These are phyloP conservation scores for Temnopleurus reevesii DNA, from an alignment of 53 echinoderm and acorn worm genomes.

Conservation along the genomic window DNA sequence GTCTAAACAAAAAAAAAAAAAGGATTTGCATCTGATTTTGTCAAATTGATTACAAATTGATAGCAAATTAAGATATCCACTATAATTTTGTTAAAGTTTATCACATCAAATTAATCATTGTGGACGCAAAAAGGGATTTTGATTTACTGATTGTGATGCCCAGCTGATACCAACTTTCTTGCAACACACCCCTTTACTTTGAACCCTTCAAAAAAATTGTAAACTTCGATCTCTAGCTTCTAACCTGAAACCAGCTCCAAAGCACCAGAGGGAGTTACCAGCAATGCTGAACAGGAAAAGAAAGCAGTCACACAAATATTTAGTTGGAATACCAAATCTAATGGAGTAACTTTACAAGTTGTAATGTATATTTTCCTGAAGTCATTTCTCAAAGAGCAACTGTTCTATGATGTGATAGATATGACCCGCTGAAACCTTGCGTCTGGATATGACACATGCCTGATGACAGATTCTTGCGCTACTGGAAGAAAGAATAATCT, in stretches of 20 bases:
- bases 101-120: no score
- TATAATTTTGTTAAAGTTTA: no score
- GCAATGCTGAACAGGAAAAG: constrained; percentile 39
- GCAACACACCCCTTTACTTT: no score
- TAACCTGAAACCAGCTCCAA: not conserved
- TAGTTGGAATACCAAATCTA: constrained; percentile 35
- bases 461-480: constrained; percentile 19
- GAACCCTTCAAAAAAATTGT: no score
- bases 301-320: constrained; percentile 31
- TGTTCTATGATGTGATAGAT: constrained; percentile 32
- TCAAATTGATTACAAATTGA: no score
- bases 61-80: no score
- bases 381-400: constrained; percentile 38
- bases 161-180: no score
- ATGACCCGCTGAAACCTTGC: constrained; percentile 11
- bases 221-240: not conserved
- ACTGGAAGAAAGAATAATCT: not conserved
- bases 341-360: constrained; percentile 34
- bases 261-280: not conserved
- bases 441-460: constrained; percentile 8
- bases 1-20: constrained; percentile 5
- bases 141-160: no score
- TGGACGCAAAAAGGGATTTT: no score
- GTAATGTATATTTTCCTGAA: constrained; percentile 58
- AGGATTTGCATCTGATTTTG: no score